These are phyloP conservation scores for Drosophila fulvimacula DNA, from an alignment of 2,888 invertebrate species.

Conservation along the genomic window DNA sequence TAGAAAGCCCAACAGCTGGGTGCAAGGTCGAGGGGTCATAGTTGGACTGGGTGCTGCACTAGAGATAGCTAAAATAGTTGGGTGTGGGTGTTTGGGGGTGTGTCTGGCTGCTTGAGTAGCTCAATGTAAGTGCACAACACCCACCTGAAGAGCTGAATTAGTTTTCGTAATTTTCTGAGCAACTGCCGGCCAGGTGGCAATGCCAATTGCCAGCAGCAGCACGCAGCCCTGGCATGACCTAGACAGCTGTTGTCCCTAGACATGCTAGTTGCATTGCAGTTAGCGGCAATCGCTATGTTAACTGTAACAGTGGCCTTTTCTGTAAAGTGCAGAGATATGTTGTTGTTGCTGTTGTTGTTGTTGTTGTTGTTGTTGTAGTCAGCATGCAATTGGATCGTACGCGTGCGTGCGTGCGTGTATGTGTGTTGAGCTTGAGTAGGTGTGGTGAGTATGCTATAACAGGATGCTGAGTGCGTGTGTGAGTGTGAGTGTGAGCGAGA, in stretches of 20 bases:
- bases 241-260: conserved; percentile 37
- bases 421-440: not conserved
- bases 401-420: not conserved
- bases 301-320: conserved; percentile 55
- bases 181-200: conserved; percentile 60
- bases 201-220: conserved; percentile 36
- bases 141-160: conserved; percentile 81
- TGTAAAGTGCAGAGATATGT: conserved; percentile 66
- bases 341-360: conserved; percentile 20
- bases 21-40: conserved; percentile 21
- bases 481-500: not conserved
- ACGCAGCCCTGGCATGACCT: conserved; percentile 32
- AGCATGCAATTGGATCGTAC: conserved; percentile 21
- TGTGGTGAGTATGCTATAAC: conserved; percentile 20
- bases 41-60: conserved; percentile 2
- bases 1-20: conserved; percentile 54
- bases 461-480: conserved; percentile 13
- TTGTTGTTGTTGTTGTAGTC: conserved; percentile 18
- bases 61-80: conserved; percentile 15
- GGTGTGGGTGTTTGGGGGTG: not conserved
- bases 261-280: conserved; percentile 20
- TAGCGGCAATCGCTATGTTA: conserved; percentile 47
- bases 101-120: conserved; percentile 47
- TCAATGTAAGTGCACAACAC: conserved; percentile 53
- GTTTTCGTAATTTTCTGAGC: conserved; percentile 78